phyloP scores from a whole-genome alignment of 2,888 invertebrate species.

The Boloria euphrosyne region DNA sequence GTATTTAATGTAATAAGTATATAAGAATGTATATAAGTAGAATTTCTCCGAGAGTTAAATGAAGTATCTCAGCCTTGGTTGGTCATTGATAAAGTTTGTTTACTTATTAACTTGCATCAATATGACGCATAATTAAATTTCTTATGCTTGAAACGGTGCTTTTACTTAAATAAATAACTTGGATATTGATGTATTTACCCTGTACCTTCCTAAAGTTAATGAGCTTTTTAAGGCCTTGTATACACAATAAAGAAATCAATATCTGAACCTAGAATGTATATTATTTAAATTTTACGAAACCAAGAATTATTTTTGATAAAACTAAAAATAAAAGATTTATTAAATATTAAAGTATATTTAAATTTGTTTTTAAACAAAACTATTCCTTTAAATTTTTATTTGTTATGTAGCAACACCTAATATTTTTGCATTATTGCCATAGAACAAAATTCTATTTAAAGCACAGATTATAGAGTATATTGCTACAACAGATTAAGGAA shows the following conservation, averaged over 20 bases:
- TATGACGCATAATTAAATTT: conserved; percentile 20
- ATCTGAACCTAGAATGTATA: conserved; percentile 1
- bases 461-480: no score
- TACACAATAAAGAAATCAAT: conserved; percentile 17
- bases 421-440: no score
- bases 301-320: background rate
- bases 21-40: background rate
- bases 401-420: no score
- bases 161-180: conserved; percentile 10
- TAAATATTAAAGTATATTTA: background rate
- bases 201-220: conserved; percentile 17
- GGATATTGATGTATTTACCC: conserved; percentile 15
- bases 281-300: background rate
- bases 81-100: conserved; percentile 11
- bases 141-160: conserved; percentile 12
- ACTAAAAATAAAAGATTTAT: background rate
- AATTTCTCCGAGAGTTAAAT: conserved; percentile 6
- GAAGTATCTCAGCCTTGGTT: conserved; percentile 14
- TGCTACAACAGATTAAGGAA: no score
- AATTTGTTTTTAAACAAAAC: background rate
- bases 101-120: conserved; percentile 14
- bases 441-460: no score
- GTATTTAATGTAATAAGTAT: no score
- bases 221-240: conserved; percentile 13
- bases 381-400: background rate